Base-by-base conservation (phyloP, 2,888 invertebrate species). In the Hololepta plana region DNA sequence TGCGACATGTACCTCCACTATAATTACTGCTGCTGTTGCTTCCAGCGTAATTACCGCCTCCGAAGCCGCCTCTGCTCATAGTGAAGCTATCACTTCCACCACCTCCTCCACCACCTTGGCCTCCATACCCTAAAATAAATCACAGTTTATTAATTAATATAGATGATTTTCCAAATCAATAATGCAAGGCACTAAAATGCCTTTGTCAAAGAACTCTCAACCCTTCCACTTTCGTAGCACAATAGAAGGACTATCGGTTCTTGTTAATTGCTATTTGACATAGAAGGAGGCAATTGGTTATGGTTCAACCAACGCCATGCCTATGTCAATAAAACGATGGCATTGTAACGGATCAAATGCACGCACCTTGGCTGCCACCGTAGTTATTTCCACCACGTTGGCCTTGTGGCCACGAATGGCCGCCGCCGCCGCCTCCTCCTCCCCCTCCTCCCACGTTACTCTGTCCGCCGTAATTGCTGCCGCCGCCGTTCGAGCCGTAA, bases 181-280 rank as follows among this genome's bases (percentile, higher is more conserved):
- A 15, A 26, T 19, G n/a, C 9, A 14, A 24, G 4, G 27, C 11
- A 24, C 8, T 9, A 28, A 32, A 32, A 30, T 52, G 49, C 52
- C 17, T 36, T n/a, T n/a, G n/a, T n/a, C n/a, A 38, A 41, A 32
- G 32, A 42, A 46, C 43, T 38, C 38, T 52, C 50, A 42, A 51
- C 50, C 53, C 51, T 45, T 41, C 35, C 33, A 35, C 30, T 40
- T 45, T 50, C 44, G 14, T 14, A 37, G 15, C 31, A 44, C n/a
- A 44, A 40, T 36, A 35, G 40, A 47, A 44, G 48, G 52, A 48
- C 54, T 53, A 54, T 53, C 52, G 46, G 42, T 44, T 44, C 38
- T 36, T 38, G 34, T 35, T 26, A 33, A 38, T 45, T 29, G 34
- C 36, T 53, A 24, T 51, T 24, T 39, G 53, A 52, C 48, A 49